Base-by-base conservation (phyloP, 2,113 vertebrate species). In the Lethenteron reissneri region DNA sequence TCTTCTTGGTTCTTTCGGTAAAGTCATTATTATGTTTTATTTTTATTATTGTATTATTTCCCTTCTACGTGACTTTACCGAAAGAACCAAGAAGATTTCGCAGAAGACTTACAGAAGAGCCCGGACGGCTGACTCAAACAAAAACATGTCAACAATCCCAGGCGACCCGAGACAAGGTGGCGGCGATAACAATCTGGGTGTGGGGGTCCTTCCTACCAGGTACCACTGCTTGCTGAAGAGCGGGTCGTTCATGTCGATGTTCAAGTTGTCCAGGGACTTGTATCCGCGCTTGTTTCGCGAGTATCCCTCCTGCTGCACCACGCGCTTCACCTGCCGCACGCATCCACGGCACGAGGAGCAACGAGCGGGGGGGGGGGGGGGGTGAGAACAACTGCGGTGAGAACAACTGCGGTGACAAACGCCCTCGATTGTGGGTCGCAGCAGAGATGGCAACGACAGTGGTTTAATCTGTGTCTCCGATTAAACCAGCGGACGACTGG, bases 141-240 rank as follows among this genome's bases (percentile, higher is more conserved):
- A 13, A 21, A 25, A 59, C 17, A 15, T 57, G 12, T 8, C 57
- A 69, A 69, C 64, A 69, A 69, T 17, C 9, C 11, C 64, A 9
- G 9, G 11, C 11, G n/a, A 17, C 11, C 64, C 25, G 9, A 17
- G n/a, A 69, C 25, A 25, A 11, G n/a, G n/a, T 69, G n/a, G 25
- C 25, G 25, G 2, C 64, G 2, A 9, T 69, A 69, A 69, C 64
- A 25, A 25, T 69, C 25, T 19, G 69, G 25, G 41, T 25, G 25
- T 25, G 25, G 69, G 21, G 12, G 41, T 71, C 71, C 58, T 77
- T 79, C 88, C 87, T 82, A 99, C 94, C 83, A 99, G 83, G 77
- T 99, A 99, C 94, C 94, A 99, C 58, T 99, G 94, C 78, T 99
- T 99, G 13, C 84, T 83, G 80, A 97, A 99, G 72, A 99, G 82